Evolutionary conservation across 2,113 vertebrate genomes (phyloP).

Genomic region (Trochalopteron elliotii): DNA sequence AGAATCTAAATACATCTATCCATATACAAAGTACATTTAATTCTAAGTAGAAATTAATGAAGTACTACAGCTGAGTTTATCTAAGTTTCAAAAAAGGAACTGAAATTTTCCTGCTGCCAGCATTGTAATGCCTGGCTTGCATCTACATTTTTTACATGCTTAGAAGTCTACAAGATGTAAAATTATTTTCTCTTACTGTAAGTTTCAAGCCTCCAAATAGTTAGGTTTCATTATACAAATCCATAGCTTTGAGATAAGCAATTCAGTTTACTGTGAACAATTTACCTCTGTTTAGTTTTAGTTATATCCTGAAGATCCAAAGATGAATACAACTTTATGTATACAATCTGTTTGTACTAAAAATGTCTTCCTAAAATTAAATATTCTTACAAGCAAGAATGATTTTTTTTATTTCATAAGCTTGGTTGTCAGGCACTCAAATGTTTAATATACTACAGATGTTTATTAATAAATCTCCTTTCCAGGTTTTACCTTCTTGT

Average conservation of each 20-base stretch:
- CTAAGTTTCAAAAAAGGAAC: neutral
- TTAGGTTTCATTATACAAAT: neutral
- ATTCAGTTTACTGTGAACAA: neutral
- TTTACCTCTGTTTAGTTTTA: neutral
- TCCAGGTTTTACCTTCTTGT: slow-evolving; percentile 86
- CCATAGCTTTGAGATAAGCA: neutral
- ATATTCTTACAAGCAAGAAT: neutral
- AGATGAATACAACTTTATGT: neutral
- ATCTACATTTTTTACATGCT: neutral
- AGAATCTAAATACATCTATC: neutral
- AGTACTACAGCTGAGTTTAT: neutral
- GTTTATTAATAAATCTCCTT: neutral
- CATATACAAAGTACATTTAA: neutral
- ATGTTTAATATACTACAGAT: neutral
- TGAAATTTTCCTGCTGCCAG: neutral
- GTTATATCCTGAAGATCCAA: neutral
- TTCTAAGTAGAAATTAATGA: neutral
- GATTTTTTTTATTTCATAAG: neutral
- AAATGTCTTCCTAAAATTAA: neutral
- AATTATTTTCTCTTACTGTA: neutral
- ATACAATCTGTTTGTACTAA: neutral
- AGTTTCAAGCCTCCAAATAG: neutral
- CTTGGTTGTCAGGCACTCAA: neutral
- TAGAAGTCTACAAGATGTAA: neutral
- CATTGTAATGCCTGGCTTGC: neutral